phyloP scores from a whole-genome alignment of 2,888 invertebrate species.

The Lumbricus terrestris region DNA sequence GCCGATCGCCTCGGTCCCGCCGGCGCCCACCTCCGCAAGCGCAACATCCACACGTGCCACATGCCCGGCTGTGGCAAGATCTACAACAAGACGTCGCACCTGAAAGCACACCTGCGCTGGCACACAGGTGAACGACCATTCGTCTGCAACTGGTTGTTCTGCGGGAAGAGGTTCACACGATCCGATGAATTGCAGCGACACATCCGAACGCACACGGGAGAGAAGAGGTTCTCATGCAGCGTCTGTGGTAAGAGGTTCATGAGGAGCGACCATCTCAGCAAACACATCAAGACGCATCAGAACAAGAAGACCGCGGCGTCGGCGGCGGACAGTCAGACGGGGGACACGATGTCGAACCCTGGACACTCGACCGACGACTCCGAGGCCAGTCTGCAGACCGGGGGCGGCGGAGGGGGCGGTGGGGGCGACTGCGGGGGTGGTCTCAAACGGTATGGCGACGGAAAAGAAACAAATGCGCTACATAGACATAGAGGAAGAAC shows the following conservation, averaged over 20 bases:
- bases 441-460: not conserved
- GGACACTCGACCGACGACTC: constrained; percentile 14
- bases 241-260: constrained; percentile 90
- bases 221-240: constrained; percentile 85
- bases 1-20: constrained; percentile 79
- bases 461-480: not conserved
- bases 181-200: constrained; percentile 96
- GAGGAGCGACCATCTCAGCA: constrained; percentile 88
- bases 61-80: constrained; percentile 59
- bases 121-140: constrained; percentile 96
- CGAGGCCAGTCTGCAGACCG: not conserved
- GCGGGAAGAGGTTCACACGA: constrained; percentile 92
- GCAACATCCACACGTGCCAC: constrained; percentile 58
- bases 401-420: no score
- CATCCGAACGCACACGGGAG: constrained; percentile 85
- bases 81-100: constrained; percentile 95
- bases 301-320: constrained; percentile 41
- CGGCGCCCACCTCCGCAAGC: constrained; percentile 65
- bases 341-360: not conserved
- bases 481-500: not conserved
- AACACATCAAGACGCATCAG: constrained; percentile 82
- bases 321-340: not conserved
- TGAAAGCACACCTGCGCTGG: constrained; percentile 97
- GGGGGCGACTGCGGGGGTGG: no score
- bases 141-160: constrained; percentile 96